Base-by-base conservation (phyloP, 2,113 vertebrate genomes). In the Tapirus terrestris region DNA sequence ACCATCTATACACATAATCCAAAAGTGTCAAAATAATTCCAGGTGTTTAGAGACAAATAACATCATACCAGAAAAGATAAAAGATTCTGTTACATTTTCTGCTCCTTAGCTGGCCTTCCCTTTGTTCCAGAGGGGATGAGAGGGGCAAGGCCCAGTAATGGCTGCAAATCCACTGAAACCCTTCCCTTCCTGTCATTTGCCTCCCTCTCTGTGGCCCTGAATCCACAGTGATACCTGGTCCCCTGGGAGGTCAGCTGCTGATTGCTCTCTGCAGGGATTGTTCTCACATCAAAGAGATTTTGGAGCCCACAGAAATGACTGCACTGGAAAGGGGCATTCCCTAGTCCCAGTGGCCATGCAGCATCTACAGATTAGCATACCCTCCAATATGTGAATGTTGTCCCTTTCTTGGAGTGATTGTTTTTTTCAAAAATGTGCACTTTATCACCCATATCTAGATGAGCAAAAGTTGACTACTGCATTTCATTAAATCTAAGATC, bases 21-120 rank as follows among this genome's bases (percentile, higher is more conserved):
- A 58, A 90, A 93, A 75, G n/a, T 76, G 18, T 80, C 68, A 29
- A 95, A 95, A 87, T 72, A 81, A 91, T 77, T 93, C 83, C 20
- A 96, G 53, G 73, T 39, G 21, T 93, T 76, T 80, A 89, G 31
- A 86, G 48, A 84, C 51, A 76, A n/a, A 56, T 31, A 65, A 56
- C 39, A 92, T 60, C n/a, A 51, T n/a, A 63, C 27, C 21, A 76
- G 79, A 70, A 18, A 92, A 65, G 21, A 90, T 60, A n/a, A 81
- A 94, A 89, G 58, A 81, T 36, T 58, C 45, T 58, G 23, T 80
- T 83, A 16, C 16, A 21, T 83, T 89, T 96, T 91, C 65, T 39
- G 23, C 43, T 96, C 58, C 81, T 90, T 68, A 48, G 39, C 63
- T 89, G 48, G 75, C 61, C 36, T 88, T 72, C 67, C 31, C 48